A percentile compares a stretch with the other conserved stretches of the same genome.
Evolutionary conservation across 1,140 invertebrate species (phyloP).

Genomic region (Agraylea sexmaculata): DNA sequence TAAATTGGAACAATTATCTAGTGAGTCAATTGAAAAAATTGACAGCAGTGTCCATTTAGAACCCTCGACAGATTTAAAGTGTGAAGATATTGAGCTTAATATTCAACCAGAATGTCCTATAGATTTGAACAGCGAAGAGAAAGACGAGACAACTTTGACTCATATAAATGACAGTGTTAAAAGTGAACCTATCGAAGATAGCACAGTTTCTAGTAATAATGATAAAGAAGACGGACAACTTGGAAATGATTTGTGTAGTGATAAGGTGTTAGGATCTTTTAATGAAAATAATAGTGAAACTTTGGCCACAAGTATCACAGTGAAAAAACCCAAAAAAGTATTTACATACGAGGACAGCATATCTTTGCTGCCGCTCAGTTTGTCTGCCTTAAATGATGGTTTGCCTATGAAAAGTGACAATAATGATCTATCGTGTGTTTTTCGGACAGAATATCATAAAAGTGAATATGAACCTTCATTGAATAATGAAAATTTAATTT

Average conservation of each 20-base stretch:
- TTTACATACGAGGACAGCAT: slow-evolving; percentile 27
- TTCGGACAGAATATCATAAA: slow-evolving; percentile 20
- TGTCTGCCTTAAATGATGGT: slow-evolving; percentile 18
- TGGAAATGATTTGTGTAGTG: background rate
- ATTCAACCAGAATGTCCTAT: no score
- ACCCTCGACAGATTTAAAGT: no score
- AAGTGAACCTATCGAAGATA: slow-evolving; percentile 8
- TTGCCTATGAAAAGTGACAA: slow-evolving; percentile 4
- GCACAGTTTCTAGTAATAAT: slow-evolving; percentile 10
- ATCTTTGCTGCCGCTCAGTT: slow-evolving; percentile 14
- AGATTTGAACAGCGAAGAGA: no score
- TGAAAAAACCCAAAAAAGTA: slow-evolving; percentile 29
- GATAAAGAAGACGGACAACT: slow-evolving; percentile 7
- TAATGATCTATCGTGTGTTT: slow-evolving; percentile 21
- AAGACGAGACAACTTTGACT: no score
- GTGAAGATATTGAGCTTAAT: no score
- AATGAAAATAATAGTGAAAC: slow-evolving; percentile 13
- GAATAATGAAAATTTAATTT: no score
- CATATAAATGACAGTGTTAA: background rate
- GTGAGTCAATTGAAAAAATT: no score
- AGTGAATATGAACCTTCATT: no score
- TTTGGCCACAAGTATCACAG: slow-evolving; percentile 22
- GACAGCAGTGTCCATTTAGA: no score
- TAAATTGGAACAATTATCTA: no score
- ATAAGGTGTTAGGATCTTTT: slow-evolving; percentile 1